Conservation (phyloP, 2,888 invertebrate species). For the Amiota communis region DNA sequence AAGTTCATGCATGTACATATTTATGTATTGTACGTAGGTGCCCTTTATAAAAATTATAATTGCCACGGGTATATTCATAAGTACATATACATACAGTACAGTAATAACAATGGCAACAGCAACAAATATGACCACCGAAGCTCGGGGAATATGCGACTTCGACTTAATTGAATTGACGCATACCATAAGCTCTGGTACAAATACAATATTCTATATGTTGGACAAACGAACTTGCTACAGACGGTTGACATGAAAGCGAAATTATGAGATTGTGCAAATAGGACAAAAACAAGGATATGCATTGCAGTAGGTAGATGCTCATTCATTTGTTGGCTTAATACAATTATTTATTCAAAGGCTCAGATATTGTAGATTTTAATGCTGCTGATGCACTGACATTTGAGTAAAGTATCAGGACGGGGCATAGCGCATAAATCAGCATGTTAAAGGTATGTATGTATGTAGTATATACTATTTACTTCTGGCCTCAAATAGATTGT, state of each 20-base stretch:
- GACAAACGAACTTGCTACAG: not conserved
- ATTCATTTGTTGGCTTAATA: too few relatives aligned
- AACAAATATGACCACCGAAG: too few relatives aligned
- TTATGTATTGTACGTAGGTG: constrained; percentile 58
- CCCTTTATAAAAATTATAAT: constrained; percentile 62
- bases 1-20: constrained; percentile 33
- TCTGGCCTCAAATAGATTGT: too few relatives aligned
- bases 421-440: too few relatives aligned
- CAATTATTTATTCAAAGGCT: too few relatives aligned
- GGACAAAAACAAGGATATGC: not conserved
- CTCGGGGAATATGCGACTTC: not conserved
- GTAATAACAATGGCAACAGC: not conserved
- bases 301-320: too few relatives aligned
- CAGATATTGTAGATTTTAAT: too few relatives aligned
- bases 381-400: too few relatives aligned
- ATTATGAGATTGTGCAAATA: constrained; percentile 29
- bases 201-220: not conserved
- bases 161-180: constrained; percentile 41
- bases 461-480: too few relatives aligned
- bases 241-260: constrained; percentile 16
- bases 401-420: too few relatives aligned
- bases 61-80: constrained; percentile 41
- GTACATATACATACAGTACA: constrained; percentile 29
- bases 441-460: too few relatives aligned
- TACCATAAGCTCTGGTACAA: not conserved